These are phyloP conservation scores for Ceratoteleas bidentatus DNA, from an alignment of 1,140 invertebrate species.

Conservation along the genomic window DNA sequence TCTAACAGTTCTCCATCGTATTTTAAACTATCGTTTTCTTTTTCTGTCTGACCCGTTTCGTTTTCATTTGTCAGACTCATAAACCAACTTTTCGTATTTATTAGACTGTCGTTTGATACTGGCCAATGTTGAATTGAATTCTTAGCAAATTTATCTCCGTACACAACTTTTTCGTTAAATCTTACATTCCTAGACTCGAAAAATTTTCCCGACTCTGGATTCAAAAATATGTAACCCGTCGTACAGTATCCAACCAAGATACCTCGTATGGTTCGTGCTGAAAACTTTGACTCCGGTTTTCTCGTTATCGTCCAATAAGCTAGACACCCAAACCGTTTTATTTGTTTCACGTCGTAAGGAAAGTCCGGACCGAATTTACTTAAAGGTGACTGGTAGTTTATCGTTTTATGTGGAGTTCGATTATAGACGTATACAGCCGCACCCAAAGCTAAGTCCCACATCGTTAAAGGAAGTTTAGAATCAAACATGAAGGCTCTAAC, in stretches of 20 bases:
- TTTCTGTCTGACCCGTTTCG: not conserved
- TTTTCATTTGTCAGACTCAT: not conserved
- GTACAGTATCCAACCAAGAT: not conserved
- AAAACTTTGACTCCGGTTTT: slow-evolving; percentile 1
- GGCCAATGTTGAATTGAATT: slow-evolving; percentile 5
- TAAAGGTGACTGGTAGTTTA: not conserved
- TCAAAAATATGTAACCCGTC: not conserved
- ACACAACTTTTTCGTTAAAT: not conserved
- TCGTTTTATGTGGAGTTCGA: not conserved
- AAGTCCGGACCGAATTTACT: not conserved
- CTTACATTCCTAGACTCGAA: not conserved
- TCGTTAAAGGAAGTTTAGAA: not conserved
- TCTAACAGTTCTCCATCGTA: not conserved
- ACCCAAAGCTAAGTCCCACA: not conserved
- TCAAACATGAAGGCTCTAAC: not conserved
- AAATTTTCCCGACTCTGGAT: slow-evolving; percentile 1
- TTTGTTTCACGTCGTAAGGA: not conserved
- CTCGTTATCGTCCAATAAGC: not conserved
- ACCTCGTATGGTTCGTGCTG: not conserved
- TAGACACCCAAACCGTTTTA: not conserved
- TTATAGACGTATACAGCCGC: not conserved
- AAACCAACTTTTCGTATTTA: not conserved
- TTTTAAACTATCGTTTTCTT: not conserved
- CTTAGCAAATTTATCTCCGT: not conserved
- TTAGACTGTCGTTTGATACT: not conserved